Base-by-base conservation (phyloP, 2,113 vertebrate genomes). In the Callipepla californica region DNA sequence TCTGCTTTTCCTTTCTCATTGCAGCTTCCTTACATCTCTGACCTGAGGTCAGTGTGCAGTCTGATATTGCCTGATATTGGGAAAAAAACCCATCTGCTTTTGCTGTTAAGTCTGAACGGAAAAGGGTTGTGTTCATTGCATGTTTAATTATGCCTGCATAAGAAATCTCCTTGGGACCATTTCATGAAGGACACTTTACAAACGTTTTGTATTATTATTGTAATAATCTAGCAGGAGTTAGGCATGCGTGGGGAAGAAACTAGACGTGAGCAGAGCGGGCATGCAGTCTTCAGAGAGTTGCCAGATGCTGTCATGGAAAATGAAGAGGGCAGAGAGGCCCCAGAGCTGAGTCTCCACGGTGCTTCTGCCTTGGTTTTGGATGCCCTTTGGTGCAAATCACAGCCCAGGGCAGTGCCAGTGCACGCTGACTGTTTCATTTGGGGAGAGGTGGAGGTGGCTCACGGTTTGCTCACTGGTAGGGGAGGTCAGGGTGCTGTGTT, bases 131-230 rank as follows among this genome's bases (percentile, higher is more conserved):
- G 58, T 57, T 86, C 42, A 14, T 42, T 80, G 73, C 58, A 36
- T 80, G 81, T 83, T 89, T 92, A 77, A 95, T 92, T 92, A 63
- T 48, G 78, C 63, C 53, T 87, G 78, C 77, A 68, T 84, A 68
- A 83, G 73, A 87, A 84, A 80, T 59, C 73, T 82, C 89, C 73
- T 82, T 76, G 74, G 82, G 78, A 62, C 65, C 47, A 18, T 84
- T 89, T 92, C 0, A 2, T 89, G 89, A 92, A 89, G 85, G 92
- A 92, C 48, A 62, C 63, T 95, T 93, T 80, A 77, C 92, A 84
- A 76, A 92, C 72, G 77, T 84, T 95, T 89, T 77, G 59, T 73
- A 26, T 89, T 89, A 50, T 70, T 50, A 78, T 79, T 51, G 26
- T 63, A 75, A 82, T 51, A 57, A 87, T 72, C 32, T 53, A 84